These are phyloP conservation scores for Brachypterus glaber DNA, from an alignment of 2,888 invertebrate genomes.

Conservation along the genomic window DNA sequence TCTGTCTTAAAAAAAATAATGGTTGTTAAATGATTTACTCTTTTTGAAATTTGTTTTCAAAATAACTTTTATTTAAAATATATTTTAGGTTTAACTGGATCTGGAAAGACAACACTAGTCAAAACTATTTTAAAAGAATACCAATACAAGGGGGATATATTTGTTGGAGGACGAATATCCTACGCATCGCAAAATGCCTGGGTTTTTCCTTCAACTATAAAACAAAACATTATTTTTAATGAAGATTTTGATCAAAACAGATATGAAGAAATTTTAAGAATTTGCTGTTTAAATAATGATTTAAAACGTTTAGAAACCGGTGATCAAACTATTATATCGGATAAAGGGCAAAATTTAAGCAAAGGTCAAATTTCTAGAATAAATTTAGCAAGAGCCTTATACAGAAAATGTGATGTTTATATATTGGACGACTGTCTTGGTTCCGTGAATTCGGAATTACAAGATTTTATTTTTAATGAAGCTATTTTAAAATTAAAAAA, in stretches of 20 bases:
- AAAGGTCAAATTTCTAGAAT: slow-evolving; percentile 78
- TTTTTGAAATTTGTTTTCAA: too few relatives aligned
- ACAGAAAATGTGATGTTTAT: slow-evolving; percentile 67
- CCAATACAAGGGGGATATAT: slow-evolving; percentile 37
- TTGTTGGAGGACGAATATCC: slow-evolving; percentile 42
- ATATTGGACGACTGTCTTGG: slow-evolving; percentile 71
- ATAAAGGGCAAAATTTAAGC: slow-evolving; percentile 68
- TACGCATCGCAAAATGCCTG: slow-evolving; percentile 58
- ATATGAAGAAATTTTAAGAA: slow-evolving; percentile 51
- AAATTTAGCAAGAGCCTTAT: slow-evolving; percentile 65
- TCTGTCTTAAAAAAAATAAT: too few relatives aligned
- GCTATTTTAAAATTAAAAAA: slow-evolving; percentile 35
- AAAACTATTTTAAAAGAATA: slow-evolving; percentile 34
- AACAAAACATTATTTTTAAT: slow-evolving; percentile 73
- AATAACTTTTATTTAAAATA: too few relatives aligned
- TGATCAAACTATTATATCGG: slow-evolving; percentile 71
- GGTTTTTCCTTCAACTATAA: slow-evolving; percentile 50
- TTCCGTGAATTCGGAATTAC: slow-evolving; percentile 68
- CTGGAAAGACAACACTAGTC: slow-evolving; percentile 45
- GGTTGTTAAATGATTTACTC: too few relatives aligned
- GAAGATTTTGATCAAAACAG: slow-evolving; percentile 47
- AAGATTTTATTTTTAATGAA: slow-evolving; percentile 58
- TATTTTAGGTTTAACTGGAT: slow-evolving; percentile 58
- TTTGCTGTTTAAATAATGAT: slow-evolving; percentile 57
- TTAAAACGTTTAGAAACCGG: slow-evolving; percentile 43